Base-by-base conservation (phyloP, 2,888 invertebrate species). In the Troides aeacus region DNA sequence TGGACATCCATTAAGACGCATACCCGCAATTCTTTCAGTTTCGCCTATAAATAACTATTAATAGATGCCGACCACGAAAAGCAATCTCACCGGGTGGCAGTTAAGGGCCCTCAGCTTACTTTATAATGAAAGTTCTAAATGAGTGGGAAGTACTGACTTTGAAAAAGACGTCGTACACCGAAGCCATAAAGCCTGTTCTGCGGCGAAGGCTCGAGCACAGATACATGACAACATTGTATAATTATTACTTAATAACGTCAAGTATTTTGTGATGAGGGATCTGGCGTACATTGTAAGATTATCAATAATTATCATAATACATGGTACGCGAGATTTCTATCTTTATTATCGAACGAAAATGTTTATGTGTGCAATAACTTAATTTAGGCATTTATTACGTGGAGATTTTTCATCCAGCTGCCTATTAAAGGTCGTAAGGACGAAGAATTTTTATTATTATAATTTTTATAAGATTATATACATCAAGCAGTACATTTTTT, bases 61-160 rank as follows among this genome's bases (percentile, higher is more conserved):
- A 87, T 85, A 88, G 84, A 85, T 82, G 79, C 84, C 85, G 84
- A 88, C 89, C 88, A 88, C 90, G 89, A 89, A 89, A 90, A 89
- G 88, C 88, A 90, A 91, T 91, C 87, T 89, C 84, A 79, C 84
- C 77, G 84, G 83, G 85, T 88, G 89, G 88, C 87, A 89, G 86
- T 86, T 90, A 87, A 89, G 85, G 83, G 85, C 87, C 84, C 84
- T 87, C 85, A 80, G 81, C 84, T 85, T 87, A 87, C 87, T 90
- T 90, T 90, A 90, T 90, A 89, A 89, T 88, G 83, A 85, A 87
- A 83, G 84, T 88, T 88, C 86, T 90, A 90, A 90, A 89, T 85
- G 84, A 83, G 79, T 73, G 69, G 72, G 71, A 72, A 71, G 73
- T 74, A 72, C 72, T 72, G 71, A 73, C 77, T 75, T 72, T 77